These are phyloP conservation scores for Bovichtus variegatus DNA, from an alignment of 2,797 vertebrate species.

Conservation along the genomic window DNA sequence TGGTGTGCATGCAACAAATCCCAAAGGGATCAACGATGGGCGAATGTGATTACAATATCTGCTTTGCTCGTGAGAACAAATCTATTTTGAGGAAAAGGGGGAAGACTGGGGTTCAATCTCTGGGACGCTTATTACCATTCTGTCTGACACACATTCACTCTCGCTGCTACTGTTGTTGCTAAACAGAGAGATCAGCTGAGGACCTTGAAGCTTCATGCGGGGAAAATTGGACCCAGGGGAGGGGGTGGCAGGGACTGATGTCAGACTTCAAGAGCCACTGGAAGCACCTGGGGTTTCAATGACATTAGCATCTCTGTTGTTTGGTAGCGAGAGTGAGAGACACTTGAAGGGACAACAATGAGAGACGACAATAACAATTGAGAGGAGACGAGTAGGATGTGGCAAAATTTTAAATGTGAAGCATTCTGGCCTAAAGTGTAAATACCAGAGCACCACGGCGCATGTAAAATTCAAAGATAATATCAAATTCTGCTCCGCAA, in stretches of 20 bases:
- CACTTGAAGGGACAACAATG: constrained; percentile 19
- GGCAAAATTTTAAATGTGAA: constrained; percentile 19
- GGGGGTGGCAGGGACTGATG: constrained; percentile 67
- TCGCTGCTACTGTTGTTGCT: constrained; percentile 65
- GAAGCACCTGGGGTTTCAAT: constrained; percentile 77
- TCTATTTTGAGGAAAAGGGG: constrained; percentile 62
- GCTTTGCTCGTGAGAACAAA: constrained; percentile 70
- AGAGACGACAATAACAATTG: constrained; percentile 25
- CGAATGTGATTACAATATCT: constrained; percentile 70
- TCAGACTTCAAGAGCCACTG: constrained; percentile 72
- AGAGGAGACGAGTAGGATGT: constrained; percentile 24
- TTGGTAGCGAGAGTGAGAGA: constrained; percentile 41
- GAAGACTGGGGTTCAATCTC: constrained; percentile 66
- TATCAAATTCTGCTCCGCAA: too few species aligned
- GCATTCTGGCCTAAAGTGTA: constrained; percentile 5
- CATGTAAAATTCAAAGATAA: too few species aligned
- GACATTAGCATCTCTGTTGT: constrained; percentile 67
- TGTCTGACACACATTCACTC: constrained; percentile 66
- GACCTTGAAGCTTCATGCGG: constrained; percentile 74
- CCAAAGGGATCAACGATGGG: constrained; percentile 49
- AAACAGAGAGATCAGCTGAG: constrained; percentile 79
- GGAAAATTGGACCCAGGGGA: constrained; percentile 80
- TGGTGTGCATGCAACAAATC: constrained; percentile 52
- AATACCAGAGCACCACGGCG: background rate
- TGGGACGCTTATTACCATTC: constrained; percentile 75